Evolutionary conservation across 2,888 invertebrate species (phyloP), one percentile per base, ranked within the genome.

Genomic region (Gortyna flavago): DNA sequence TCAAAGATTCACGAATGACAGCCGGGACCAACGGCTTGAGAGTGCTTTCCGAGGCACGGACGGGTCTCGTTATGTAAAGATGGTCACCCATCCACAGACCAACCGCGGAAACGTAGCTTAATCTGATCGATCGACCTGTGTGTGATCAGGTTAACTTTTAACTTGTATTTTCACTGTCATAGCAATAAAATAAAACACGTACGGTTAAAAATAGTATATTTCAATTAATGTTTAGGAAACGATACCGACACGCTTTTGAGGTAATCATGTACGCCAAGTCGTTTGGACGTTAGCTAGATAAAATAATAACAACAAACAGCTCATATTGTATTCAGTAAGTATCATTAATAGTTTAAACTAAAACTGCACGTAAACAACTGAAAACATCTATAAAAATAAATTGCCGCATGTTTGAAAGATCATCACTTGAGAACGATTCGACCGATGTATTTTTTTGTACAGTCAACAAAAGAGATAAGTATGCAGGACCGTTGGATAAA

Each of bases 271-370:
- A 35, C 29, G 51, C n/a, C 25, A 72, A 81, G 71, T 18, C 11
- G 38, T 38, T 38, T 61, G 18, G n/a, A 73, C 74, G 68, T 61
- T 11, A 71, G 41, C 21, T 5, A 38, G 61, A 79, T 74, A 75
- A 79, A 77, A 61, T 48, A 64, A 73, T 72, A 75, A 80, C 57
- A 80, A 75, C n/a, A 77, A 77, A 78, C 51, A 32, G 35, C 41
- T 74, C 38, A 6, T 29, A 59, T 41, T 32, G 16, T 69, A 65
- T 80, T 51, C 35, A n/a, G 18, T 29, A 61, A n/a, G 18, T 29
- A 61, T 68, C 21, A 51, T 51, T 11, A 67, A 57, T 73, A 32
- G n/a, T 29, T 21, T 4, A 11, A 38, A 68, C n/a, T 18, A n/a
- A 59, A 69, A 74, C 4, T 44, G 18, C 18, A 25, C 21, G 54